phyloP scores from a whole-genome alignment of 2,888 invertebrate species.

The Quadroppia sp. region DNA sequence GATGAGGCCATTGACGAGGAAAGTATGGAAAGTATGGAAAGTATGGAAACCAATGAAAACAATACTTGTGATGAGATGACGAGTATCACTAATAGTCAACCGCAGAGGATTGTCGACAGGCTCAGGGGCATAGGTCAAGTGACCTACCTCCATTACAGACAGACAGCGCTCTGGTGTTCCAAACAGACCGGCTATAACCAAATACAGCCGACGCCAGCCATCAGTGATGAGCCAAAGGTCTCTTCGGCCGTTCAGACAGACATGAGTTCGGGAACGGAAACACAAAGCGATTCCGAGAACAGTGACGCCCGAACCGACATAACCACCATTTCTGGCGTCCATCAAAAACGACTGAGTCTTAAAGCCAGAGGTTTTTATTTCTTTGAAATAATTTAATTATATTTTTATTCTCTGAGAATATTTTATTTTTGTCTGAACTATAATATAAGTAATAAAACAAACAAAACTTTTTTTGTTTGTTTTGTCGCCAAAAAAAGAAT shows the following conservation, averaged over 20 bases:
- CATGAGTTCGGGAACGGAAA: not conserved
- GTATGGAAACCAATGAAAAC: conserved; percentile 6
- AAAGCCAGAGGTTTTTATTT: conserved; percentile 10
- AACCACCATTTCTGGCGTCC: not conserved
- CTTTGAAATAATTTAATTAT: not conserved
- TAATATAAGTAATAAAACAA: too few species aligned
- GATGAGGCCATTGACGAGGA: not conserved
- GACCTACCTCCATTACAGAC: conserved; percentile 7
- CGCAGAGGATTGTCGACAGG: conserved; percentile 6
- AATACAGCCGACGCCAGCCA: not conserved
- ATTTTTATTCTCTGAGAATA: not conserved
- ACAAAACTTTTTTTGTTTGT: too few species aligned
- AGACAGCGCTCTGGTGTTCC: conserved; percentile 7
- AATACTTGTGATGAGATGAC: not conserved
- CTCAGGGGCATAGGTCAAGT: not conserved
- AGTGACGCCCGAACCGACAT: not conserved
- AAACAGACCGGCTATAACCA: conserved; percentile 3
- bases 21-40: not conserved
- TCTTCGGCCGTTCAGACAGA: not conserved
- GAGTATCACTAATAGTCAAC: not conserved
- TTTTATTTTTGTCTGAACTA: too few species aligned
- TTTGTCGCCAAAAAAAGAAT: too few species aligned
- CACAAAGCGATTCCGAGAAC: not conserved
- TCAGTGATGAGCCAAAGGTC: not conserved
- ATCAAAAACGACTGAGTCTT: not conserved